Conservation (phyloP, 2,888 invertebrate genomes). For the Laspeyria flexula region DNA sequence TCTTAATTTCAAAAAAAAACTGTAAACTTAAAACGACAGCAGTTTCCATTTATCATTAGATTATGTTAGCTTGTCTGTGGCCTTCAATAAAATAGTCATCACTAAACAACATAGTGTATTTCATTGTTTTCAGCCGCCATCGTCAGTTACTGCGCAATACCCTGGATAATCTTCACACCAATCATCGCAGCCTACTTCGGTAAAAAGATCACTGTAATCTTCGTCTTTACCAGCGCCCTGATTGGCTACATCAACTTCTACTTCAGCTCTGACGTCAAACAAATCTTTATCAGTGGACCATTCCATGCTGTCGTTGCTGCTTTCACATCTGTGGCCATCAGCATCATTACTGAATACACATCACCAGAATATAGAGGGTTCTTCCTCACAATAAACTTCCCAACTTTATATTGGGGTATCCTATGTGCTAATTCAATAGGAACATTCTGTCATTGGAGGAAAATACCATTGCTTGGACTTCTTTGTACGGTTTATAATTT, state of each 20-base stretch:
- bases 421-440: slow-evolving; percentile 46
- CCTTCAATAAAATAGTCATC: too few species aligned
- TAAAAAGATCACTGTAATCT: slow-evolving; percentile 23
- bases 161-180: slow-evolving; percentile 32
- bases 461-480: slow-evolving; percentile 40
- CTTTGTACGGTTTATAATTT: slow-evolving; percentile 29
- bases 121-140: slow-evolving; percentile 41
- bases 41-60: too few species aligned
- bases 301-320: slow-evolving; percentile 31
- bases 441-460: slow-evolving; percentile 51
- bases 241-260: slow-evolving; percentile 35
- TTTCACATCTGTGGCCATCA: slow-evolving; percentile 16
- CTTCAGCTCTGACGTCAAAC: slow-evolving; percentile 27
- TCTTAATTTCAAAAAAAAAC: too few species aligned
- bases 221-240: slow-evolving; percentile 19
- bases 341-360: slow-evolving; percentile 22
- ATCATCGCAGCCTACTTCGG: slow-evolving; percentile 18
- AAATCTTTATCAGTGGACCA: slow-evolving; percentile 43
- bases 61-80: too few species aligned
- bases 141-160: slow-evolving; percentile 23
- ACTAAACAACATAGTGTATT: too few species aligned
- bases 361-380: slow-evolving; percentile 35
- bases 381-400: slow-evolving; percentile 43
- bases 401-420: slow-evolving; percentile 31
- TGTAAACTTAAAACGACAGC: too few species aligned